A percentile compares a stretch with the other conserved stretches of the same genome.
Conservation (phyloP, 2,113 vertebrate species). For the Pachypanchax playfairii region DNA sequence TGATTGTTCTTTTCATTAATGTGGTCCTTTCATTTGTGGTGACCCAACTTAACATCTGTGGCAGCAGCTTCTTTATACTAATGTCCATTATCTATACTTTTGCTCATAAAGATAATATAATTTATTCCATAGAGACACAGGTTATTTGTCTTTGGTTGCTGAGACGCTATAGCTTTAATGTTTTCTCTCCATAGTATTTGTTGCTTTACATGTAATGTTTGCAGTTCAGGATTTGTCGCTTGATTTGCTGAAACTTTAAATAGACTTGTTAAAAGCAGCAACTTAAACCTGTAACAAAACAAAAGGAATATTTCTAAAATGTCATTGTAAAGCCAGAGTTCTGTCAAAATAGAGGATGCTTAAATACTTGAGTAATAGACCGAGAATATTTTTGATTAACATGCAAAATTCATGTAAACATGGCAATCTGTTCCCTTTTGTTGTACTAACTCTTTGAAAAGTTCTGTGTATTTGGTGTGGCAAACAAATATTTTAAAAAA, state of each 20-base stretch:
- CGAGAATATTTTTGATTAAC: conserved; percentile 63
- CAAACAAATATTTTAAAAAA: conserved; percentile 60
- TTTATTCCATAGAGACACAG: conserved; percentile 3
- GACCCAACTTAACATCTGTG: conserved; percentile 33
- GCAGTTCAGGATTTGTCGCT: conserved; percentile 29
- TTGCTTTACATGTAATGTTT: conserved; percentile 23
- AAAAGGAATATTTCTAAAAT: conserved; percentile 41
- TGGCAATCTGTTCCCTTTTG: conserved; percentile 56
- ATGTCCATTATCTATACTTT: background rate
- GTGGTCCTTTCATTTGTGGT: too few relatives aligned
- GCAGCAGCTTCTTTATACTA: conserved; percentile 14
- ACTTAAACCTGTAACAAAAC: conserved; percentile 23
- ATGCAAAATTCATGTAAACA: conserved; percentile 56
- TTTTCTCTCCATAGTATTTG: conserved; percentile 4
- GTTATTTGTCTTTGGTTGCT: background rate
- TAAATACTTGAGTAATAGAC: conserved; percentile 59
- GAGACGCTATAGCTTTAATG: background rate
- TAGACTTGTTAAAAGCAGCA: conserved; percentile 32
- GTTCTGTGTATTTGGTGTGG: conserved; percentile 48
- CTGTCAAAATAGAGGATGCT: conserved; percentile 52
- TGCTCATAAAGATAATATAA: background rate
- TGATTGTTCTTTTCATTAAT: conserved; percentile 28
- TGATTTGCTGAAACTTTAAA: conserved; percentile 32
- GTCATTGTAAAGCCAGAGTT: conserved; percentile 45
- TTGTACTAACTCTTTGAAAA: conserved; percentile 57